phyloP scores from a whole-genome alignment of 64 coral and sea anemone species.

The Montipora cactus region DNA sequence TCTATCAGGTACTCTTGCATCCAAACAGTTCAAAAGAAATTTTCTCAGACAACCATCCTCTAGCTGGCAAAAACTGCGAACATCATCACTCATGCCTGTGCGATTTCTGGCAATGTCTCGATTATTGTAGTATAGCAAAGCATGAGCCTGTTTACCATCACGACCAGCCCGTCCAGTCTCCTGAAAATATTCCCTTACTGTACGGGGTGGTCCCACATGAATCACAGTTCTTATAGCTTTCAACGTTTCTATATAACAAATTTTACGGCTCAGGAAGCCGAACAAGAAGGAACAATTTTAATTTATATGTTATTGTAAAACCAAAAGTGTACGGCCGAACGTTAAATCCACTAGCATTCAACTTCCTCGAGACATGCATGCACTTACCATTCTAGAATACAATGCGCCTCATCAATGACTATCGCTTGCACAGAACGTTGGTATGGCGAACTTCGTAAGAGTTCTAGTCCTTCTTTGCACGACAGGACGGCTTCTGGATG shows the following conservation, averaged over 20 bases:
- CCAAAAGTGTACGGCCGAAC: not conserved
- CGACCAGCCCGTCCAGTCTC: constrained; percentile 4
- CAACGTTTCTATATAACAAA: no score
- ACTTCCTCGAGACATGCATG: not conserved
- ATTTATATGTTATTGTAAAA: no score
- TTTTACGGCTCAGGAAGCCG: no score
- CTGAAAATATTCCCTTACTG: no score
- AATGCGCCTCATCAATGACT: constrained; percentile 59
- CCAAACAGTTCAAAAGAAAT: constrained; percentile 46
- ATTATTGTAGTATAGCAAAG: constrained; percentile 28
- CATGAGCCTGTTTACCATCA: constrained; percentile 19
- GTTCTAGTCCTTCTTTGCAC: not conserved
- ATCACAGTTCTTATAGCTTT: constrained; percentile 27
- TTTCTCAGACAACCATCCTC: constrained; percentile 18
- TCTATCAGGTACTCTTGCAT: not conserved
- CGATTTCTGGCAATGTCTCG: constrained; percentile 19
- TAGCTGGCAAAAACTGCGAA: not conserved
- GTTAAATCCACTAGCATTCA: not conserved
- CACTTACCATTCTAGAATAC: constrained; percentile 59
- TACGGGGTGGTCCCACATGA: no score
- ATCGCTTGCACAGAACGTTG: constrained; percentile 9
- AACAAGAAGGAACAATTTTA: no score
- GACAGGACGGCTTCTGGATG: not conserved
- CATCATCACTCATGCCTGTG: constrained; percentile 20
- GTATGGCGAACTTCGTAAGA: not conserved